A percentile compares a stretch with the other conserved stretches of the same genome.
phyloP scores from a whole-genome alignment of 1,140 invertebrate species.

The Ceratosolen fusciceps region DNA sequence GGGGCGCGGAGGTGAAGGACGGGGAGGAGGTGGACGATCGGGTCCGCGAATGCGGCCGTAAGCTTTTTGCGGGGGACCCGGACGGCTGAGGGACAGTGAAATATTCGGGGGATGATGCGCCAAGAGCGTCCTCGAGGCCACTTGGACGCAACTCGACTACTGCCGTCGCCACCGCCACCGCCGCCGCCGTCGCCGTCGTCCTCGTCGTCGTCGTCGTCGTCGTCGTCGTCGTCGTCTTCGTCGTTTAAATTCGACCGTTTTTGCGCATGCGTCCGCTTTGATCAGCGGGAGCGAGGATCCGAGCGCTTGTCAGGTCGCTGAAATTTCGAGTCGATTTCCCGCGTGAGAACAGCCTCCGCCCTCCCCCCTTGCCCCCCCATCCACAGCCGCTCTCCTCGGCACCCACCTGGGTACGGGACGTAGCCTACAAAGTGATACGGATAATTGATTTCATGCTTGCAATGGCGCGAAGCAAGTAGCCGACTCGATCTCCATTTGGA shows the following conservation, averaged over 20 bases:
- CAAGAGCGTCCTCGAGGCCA: neutral
- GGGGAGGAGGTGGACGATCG: neutral
- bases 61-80: conserved; percentile 52
- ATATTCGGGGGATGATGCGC: conserved; percentile 52
- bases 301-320: neutral
- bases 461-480: neutral
- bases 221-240: neutral
- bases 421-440: neutral
- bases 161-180: no score
- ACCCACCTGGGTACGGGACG: neutral
- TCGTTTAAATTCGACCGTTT: neutral
- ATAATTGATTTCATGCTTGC: neutral
- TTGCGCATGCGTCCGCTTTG: conserved; percentile 9
- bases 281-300: neutral
- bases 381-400: neutral
- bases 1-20: neutral
- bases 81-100: conserved; percentile 46
- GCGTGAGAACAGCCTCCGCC: neutral
- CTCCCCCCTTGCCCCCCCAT: no score
- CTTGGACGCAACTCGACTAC: no score
- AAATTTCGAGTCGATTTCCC: neutral
- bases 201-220: no score
- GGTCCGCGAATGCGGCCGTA: conserved; percentile 8
- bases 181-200: neutral
- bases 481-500: neutral